Percentiles rank a stretch among this genome's conserved stretches.
Evolutionary conservation across 92 coral and sea anemone genomes (phyloP).

Genomic region (Umimayanthus kanabou): DNA sequence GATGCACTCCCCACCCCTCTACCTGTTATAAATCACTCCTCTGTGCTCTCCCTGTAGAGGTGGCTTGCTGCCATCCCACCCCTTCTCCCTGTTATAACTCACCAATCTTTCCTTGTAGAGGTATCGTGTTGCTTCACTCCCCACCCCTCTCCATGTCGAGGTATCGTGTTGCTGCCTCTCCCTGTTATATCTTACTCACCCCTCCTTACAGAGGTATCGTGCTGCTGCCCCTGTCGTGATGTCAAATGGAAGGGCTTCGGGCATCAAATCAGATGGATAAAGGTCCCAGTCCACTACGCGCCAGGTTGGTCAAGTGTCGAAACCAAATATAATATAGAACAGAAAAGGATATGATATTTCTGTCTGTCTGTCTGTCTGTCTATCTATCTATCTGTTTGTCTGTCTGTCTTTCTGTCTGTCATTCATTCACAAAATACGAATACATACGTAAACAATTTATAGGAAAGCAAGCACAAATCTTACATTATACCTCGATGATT

Average conservation of each 20-base stretch:
- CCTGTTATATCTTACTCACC: neutral
- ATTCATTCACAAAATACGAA: too few relatives aligned
- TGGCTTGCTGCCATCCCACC: neutral
- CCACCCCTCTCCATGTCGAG: too few relatives aligned
- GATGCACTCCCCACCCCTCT: constrained; percentile 25
- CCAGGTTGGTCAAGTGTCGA: constrained; percentile 62
- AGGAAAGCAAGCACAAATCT: too few relatives aligned
- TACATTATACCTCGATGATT: too few relatives aligned
- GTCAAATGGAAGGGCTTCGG: constrained; percentile 85
- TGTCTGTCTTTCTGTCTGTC: too few relatives aligned
- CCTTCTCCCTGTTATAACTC: neutral
- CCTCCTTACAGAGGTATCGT: constrained; percentile 14
- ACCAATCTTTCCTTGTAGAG: neutral
- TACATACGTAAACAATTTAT: too few relatives aligned
- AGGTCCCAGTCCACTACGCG: constrained; percentile 81
- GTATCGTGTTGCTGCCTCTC: neutral
- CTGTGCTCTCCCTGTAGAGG: neutral
- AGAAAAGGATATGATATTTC: too few relatives aligned
- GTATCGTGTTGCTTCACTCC: too few relatives aligned
- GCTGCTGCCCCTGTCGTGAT: constrained; percentile 56
- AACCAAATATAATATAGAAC: too few relatives aligned
- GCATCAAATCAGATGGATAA: constrained; percentile 85
- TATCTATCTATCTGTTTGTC: too few relatives aligned
- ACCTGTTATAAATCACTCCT: too few relatives aligned
- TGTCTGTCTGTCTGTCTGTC: too few relatives aligned